Percentiles rank a stretch among this genome's conserved stretches.
These are phyloP conservation scores for Peromyscus californicus DNA, from an alignment of 2,113 vertebrate genomes.

Conservation along the genomic window DNA sequence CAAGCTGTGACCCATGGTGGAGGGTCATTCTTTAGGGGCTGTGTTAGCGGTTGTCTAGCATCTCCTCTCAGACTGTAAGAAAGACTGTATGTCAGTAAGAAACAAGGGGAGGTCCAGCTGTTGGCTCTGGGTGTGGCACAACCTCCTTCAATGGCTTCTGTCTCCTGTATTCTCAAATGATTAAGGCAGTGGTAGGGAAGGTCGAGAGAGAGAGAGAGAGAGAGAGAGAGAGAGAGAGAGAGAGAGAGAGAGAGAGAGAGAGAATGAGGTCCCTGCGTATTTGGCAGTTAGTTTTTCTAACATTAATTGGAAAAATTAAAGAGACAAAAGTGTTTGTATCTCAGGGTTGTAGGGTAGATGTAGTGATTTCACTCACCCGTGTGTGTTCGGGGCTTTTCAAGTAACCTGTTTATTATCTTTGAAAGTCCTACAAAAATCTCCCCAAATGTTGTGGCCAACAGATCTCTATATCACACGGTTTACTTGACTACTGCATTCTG, in stretches of 20 bases:
- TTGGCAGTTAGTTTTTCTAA: not conserved
- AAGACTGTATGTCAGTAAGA: not conserved
- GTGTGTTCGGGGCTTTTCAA: not conserved
- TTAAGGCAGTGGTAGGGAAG: not conserved
- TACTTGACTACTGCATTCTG: not conserved
- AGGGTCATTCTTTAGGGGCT: not conserved
- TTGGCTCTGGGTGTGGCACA: not conserved
- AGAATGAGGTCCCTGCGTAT: not conserved
- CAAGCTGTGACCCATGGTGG: not conserved
- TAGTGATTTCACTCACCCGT: not conserved
- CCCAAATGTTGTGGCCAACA: not conserved
- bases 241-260: not conserved
- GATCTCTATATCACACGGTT: not conserved
- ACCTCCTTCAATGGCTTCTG: not conserved
- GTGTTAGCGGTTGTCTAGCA: not conserved
- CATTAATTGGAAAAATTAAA: conserved; percentile 46
- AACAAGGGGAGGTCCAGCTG: not conserved
- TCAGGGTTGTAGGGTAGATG: not conserved
- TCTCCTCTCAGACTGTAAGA: not conserved
- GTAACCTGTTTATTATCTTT: conserved; percentile 35
- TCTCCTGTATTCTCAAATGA: not conserved
- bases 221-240: not conserved
- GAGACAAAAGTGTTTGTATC: not conserved
- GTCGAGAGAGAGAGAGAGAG: not conserved
- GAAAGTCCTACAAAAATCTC: not conserved